Evolutionary conservation across 2,888 invertebrate species (phyloP).

Genomic region (Stramonita haemastoma): DNA sequence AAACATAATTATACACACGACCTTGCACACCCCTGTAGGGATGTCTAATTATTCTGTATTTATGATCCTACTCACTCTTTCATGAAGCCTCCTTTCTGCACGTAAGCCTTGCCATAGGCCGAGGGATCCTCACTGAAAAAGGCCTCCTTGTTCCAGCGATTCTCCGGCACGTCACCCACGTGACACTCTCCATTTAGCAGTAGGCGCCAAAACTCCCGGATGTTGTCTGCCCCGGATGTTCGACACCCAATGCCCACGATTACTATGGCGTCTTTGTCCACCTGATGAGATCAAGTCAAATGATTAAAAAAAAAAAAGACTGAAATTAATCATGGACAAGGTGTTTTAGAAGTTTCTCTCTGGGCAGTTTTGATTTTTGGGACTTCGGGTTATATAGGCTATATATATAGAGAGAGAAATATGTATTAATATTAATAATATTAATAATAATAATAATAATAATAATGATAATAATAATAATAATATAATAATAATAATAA

Average conservation of each 20-base stretch:
- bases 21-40: not conserved
- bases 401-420: too few species aligned
- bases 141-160: constrained; percentile 59
- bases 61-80: constrained; percentile 50
- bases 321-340: too few species aligned
- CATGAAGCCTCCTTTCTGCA: constrained; percentile 56
- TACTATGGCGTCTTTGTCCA: constrained; percentile 29
- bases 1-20: not conserved
- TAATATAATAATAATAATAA: too few species aligned
- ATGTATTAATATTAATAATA: too few species aligned
- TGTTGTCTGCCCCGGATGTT: constrained; percentile 63
- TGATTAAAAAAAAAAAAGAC: too few species aligned
- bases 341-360: too few species aligned
- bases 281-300: too few species aligned
- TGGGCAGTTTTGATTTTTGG: too few species aligned
- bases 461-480: too few species aligned
- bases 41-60: too few species aligned
- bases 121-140: constrained; percentile 56
- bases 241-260: constrained; percentile 55
- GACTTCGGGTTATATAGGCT: too few species aligned
- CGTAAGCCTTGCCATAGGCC: constrained; percentile 57
- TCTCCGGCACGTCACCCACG: constrained; percentile 57
- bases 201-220: constrained; percentile 64
- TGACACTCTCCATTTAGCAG: constrained; percentile 65
- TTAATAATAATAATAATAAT: too few species aligned